Percentiles rank a stretch among this genome's conserved stretches.
Evolutionary conservation across 2,113 vertebrate species (phyloP).

Genomic region (crab-eating macaque (Macaca fascicularis)): T2T-MFA8v1.1 NC_088392.1:38484001-38484500

Average conservation of each 20-base stretch:
- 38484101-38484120: neutral
- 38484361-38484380: neutral
- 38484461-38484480: neutral
- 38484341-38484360: neutral
- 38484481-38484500: neutral
- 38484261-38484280: neutral
- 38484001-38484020: neutral
- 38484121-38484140: accelerated
- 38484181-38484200: neutral
- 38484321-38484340: neutral
- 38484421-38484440: neutral
- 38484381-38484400: neutral
- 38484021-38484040: neutral
- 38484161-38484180: neutral
- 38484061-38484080: neutral
- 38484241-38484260: neutral
- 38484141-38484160: neutral
- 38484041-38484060: too few relatives aligned
- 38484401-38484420: neutral
- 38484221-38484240: neutral
- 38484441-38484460: neutral
- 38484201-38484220: too few relatives aligned
- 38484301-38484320: neutral
- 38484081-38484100: neutral
- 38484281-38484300: neutral